phyloP scores from a whole-genome alignment of 2,888 invertebrate species.

The Encarsia formosa region DNA sequence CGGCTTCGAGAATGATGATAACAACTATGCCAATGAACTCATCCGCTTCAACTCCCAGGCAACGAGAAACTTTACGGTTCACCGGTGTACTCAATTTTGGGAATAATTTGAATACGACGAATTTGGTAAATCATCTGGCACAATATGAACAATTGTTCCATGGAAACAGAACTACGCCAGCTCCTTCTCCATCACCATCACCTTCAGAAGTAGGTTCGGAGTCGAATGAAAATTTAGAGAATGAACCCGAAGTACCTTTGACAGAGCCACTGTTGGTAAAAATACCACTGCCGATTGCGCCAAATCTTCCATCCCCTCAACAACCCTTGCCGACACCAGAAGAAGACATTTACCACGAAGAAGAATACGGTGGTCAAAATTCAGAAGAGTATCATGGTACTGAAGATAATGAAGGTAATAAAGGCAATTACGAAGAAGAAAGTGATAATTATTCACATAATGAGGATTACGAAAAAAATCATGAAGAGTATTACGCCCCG shows the following conservation, averaged over 20 bases:
- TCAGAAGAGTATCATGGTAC: slow-evolving; percentile 3
- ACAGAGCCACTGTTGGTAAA: slow-evolving; percentile 38
- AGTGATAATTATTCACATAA: background rate
- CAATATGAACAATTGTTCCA: slow-evolving; percentile 46
- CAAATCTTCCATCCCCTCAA: slow-evolving; percentile 34
- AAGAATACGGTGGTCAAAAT: slow-evolving; percentile 1
- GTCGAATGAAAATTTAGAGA: background rate
- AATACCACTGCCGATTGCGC: slow-evolving; percentile 43
- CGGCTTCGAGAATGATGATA: background rate
- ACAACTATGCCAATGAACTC: slow-evolving; percentile 4
- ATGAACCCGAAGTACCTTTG: slow-evolving; percentile 18
- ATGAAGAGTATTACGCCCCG: slow-evolving; percentile 7
- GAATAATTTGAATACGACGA: slow-evolving; percentile 35
- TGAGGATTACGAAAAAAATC: slow-evolving; percentile 14
- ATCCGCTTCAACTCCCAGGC: slow-evolving; percentile 24
- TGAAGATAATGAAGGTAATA: slow-evolving; percentile 1
- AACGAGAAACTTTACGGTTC: slow-evolving; percentile 42
- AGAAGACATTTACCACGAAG: slow-evolving; percentile 2
- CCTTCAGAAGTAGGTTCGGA: slow-evolving; percentile 10
- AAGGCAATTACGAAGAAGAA: slow-evolving; percentile 8
- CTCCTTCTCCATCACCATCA: slow-evolving; percentile 12
- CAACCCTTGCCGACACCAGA: slow-evolving; percentile 27
- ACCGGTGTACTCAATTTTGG: slow-evolving; percentile 48
- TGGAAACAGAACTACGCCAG: slow-evolving; percentile 25
- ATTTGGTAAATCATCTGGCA: slow-evolving; percentile 41